A percentile compares a stretch with the other conserved stretches of the same genome.
Conservation (phyloP, 2,113 vertebrate genomes). For the Lophochroa leadbeateri region DNA sequence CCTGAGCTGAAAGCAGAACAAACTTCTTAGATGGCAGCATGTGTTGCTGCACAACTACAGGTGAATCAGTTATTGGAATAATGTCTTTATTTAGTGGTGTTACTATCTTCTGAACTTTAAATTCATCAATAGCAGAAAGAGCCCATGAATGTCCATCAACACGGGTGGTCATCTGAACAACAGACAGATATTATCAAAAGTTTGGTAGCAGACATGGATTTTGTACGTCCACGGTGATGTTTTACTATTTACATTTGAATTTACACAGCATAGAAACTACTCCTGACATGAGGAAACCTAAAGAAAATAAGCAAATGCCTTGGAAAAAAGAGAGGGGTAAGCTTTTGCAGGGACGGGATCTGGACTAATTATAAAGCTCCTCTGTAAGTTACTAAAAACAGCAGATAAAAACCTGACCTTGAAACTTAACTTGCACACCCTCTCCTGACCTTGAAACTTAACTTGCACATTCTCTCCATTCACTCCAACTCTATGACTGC, state of each 20-base stretch:
- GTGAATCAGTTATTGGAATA: slow-evolving; percentile 90
- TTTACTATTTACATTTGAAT: not conserved
- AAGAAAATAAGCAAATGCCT: not conserved
- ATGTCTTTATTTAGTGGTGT: slow-evolving; percentile 91
- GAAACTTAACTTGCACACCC: not conserved
- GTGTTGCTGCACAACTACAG: slow-evolving; percentile 93
- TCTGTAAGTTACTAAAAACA: not conserved
- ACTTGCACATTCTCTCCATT: not conserved
- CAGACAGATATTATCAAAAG: not conserved
- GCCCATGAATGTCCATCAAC: slow-evolving; percentile 96
- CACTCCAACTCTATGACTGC: not conserved
- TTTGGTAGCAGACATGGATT: not conserved
- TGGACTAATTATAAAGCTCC: not conserved
- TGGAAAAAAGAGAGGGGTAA: not conserved
- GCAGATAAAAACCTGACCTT: not conserved
- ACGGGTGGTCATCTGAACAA: slow-evolving; percentile 86
- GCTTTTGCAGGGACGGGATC: not conserved
- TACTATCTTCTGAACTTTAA: slow-evolving; percentile 80
- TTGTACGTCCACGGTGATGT: not conserved
- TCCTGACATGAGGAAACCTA: not conserved
- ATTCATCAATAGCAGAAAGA: slow-evolving; percentile 87
- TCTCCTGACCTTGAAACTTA: not conserved
- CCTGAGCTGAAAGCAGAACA: slow-evolving; percentile 95
- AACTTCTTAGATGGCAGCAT: slow-evolving; percentile 90
- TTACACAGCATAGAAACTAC: not conserved